Percentiles rank a stretch among this genome's conserved stretches.
phyloP scores from a whole-genome alignment of 2,888 invertebrate species.

The Uloborus plumipes region DNA sequence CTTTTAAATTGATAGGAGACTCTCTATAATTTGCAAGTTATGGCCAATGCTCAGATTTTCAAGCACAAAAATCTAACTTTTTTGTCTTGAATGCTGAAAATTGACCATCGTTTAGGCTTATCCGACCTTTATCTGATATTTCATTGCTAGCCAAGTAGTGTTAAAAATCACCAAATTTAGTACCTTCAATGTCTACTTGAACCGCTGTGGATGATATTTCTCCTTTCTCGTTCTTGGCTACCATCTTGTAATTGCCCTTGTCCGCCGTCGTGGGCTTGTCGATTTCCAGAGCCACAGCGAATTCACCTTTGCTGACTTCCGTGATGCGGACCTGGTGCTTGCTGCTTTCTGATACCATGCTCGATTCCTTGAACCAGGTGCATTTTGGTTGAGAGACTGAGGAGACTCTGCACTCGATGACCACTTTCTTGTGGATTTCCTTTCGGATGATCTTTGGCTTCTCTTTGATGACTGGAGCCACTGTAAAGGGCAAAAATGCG shows the following conservation, averaged over 20 bases:
- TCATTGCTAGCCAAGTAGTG: no score
- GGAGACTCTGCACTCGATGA: slow-evolving; percentile 93
- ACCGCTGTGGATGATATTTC: slow-evolving; percentile 91
- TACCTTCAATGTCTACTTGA: slow-evolving; percentile 82
- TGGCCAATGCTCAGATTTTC: no score
- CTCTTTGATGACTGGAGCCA: slow-evolving; percentile 91
- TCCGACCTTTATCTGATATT: no score
- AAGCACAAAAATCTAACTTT: no score
- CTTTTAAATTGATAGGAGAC: no score
- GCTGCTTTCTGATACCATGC: slow-evolving; percentile 82
- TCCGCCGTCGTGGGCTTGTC: slow-evolving; percentile 84
- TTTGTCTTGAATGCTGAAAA: no score
- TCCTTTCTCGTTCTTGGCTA: slow-evolving; percentile 93
- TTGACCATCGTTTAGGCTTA: no score
- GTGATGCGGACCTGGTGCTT: slow-evolving; percentile 83
- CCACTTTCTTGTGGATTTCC: slow-evolving; percentile 87
- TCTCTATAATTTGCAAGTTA: no score
- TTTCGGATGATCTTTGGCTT: slow-evolving; percentile 92
- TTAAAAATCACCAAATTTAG: no score
- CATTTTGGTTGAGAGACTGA: slow-evolving; percentile 94
- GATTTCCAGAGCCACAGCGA: slow-evolving; percentile 90
- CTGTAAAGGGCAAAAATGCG: slow-evolving; percentile 72
- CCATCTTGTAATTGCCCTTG: slow-evolving; percentile 89
- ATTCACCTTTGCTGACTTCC: slow-evolving; percentile 86
- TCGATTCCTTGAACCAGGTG: slow-evolving; percentile 91